Conservation (phyloP, 2,113 vertebrate species). For the Corynorhinus townsendii region DNA sequence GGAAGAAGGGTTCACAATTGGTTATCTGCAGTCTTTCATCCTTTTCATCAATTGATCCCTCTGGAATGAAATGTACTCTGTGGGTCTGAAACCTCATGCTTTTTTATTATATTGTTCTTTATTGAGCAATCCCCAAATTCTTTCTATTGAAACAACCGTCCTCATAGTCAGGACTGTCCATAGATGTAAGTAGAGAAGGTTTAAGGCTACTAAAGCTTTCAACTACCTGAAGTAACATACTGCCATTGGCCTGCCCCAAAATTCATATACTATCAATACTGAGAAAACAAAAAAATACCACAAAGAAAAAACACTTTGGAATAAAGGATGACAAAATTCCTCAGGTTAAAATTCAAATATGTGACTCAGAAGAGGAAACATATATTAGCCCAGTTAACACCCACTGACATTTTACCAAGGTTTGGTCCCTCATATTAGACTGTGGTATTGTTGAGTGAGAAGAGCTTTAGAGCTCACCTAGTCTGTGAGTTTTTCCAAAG, state of each 20-base stretch:
- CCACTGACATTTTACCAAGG: background rate
- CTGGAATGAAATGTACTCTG: background rate
- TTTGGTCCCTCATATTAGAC: background rate
- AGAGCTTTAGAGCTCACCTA: background rate
- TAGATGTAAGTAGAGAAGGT: background rate
- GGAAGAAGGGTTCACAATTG: background rate
- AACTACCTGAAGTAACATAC: background rate
- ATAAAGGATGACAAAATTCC: background rate
- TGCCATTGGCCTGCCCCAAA: background rate
- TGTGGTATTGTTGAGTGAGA: background rate
- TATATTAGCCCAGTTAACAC: background rate
- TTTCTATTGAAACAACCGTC: background rate
- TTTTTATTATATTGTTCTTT: background rate
- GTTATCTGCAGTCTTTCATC: background rate
- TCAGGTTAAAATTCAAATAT: background rate
- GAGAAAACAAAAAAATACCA: background rate
- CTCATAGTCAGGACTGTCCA: background rate
- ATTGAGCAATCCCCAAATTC: background rate
- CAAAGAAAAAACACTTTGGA: background rate
- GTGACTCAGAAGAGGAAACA: background rate
- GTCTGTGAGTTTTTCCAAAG: background rate
- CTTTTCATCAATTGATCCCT: background rate
- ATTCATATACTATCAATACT: background rate
- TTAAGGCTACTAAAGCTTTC: background rate
- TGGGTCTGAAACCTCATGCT: background rate